Evolutionary conservation across 1,140 invertebrate genomes (phyloP), one percentile per base, ranked within the genome.

Genomic region (Temnothorax curvispinosus): DNA sequence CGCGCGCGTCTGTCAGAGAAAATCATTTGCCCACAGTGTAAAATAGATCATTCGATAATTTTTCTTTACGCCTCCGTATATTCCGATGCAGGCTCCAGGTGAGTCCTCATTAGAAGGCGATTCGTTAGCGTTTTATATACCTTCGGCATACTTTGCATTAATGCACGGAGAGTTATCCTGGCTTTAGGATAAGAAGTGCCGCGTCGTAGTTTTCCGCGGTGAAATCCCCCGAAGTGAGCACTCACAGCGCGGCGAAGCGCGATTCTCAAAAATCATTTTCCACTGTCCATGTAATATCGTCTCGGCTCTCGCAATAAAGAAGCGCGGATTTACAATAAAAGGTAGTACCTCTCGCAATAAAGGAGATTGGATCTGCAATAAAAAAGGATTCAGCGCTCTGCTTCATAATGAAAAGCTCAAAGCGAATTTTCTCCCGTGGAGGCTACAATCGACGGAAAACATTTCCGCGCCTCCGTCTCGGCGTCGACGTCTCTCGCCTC

Each of bases 391-490:
- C 80, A 84, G 69, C 80, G 80, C 80, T 84, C 54, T 32, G 69
- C 80, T 84, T 84, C 80, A 84, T 84, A 84, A 84, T 84, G 80
- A 84, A 84, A 84, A 84, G 80, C 80, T 84, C 80, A 84, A 84
- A 84, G 80, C 80, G 80, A 84, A 84, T 84, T 84, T 84, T 84
- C 80, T 84, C 69, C 69, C 44, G 69, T 13, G 54, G 47, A 27
- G 75, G 64, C 72, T 88, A 62, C 47, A 56, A 67, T 67, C 87
- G 56, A 27, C 87, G 67, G 76, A 62, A 86, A 86, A 84, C 80
- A 84, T 84, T 84, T 84, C 80, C 80, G 69, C 69, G 80, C 80
- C 67, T 52, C 18, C 69, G 80, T 71, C 67, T 38, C 21, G 47
- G 77, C 13, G 56, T 60, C 44, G 76, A 7, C 47, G 18, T 54